phyloP scores from a whole-genome alignment of 2,888 invertebrate genomes.

The Chalcis sispes region DNA sequence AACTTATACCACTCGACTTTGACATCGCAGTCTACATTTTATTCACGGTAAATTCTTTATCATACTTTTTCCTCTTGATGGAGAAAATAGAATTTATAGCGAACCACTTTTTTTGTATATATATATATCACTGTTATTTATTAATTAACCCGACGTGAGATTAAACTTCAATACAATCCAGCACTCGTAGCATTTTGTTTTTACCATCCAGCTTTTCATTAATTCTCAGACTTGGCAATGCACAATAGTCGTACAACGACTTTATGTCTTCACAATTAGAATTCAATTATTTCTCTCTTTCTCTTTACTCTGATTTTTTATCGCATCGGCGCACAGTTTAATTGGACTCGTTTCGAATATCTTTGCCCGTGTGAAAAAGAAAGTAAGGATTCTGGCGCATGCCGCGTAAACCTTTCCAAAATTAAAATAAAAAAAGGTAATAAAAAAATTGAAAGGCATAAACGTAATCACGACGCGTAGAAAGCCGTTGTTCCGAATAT shows the following conservation, averaged over 20 bases:
- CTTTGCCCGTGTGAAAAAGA: conserved; percentile 41
- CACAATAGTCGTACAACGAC: too few relatives aligned
- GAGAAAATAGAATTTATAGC: conserved; percentile 12
- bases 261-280: conserved; percentile 26
- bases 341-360: conserved; percentile 24
- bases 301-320: conserved; percentile 11
- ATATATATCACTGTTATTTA: conserved; percentile 8
- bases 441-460: too few relatives aligned
- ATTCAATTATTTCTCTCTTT: conserved; percentile 39
- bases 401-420: not conserved
- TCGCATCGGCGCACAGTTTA: conserved; percentile 18
- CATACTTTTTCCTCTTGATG: not conserved
- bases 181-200: conserved; percentile 6
- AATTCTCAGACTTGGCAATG: conserved; percentile 3
- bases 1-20: too few relatives aligned
- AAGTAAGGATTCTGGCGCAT: conserved; percentile 11
- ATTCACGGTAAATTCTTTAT: not conserved
- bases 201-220: conserved; percentile 20
- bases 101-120: not conserved
- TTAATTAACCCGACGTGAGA: conserved; percentile 45
- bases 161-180: conserved; percentile 30
- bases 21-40: too few relatives aligned
- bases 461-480: not conserved
- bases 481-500: conserved; percentile 1
- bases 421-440: not conserved